phyloP scores from a whole-genome alignment of 2,888 invertebrate genomes.

The Sturmia bella region DNA sequence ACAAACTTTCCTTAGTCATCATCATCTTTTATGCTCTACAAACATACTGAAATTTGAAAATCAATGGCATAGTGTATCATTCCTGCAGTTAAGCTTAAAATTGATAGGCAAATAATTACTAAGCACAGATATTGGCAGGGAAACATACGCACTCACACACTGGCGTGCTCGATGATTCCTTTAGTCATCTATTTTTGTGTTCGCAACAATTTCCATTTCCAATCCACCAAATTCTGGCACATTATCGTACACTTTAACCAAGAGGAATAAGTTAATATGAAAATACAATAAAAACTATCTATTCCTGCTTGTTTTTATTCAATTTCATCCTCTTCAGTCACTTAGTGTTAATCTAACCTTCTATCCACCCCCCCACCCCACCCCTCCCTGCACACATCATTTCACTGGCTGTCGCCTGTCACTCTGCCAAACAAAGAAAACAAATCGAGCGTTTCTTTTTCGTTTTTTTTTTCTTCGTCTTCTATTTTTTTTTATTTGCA shows the following conservation, averaged over 20 bases:
- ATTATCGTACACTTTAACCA: constrained; percentile 40
- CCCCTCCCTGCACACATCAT: constrained; percentile 8
- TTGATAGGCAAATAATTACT: constrained; percentile 69
- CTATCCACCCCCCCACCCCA: neutral
- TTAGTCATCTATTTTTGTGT: constrained; percentile 38
- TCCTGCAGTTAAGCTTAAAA: constrained; percentile 63
- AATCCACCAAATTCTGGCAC: constrained; percentile 43
- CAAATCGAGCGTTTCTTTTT: constrained; percentile 47
- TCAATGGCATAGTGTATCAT: constrained; percentile 58
- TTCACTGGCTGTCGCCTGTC: constrained; percentile 58
- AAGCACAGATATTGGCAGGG: constrained; percentile 54
- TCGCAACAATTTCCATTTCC: constrained; percentile 13
- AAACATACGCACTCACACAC: constrained; percentile 24
- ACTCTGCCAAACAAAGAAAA: constrained; percentile 52
- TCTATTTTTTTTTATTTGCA: constrained; percentile 32
- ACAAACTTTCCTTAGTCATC: constrained; percentile 63
- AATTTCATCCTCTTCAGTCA: constrained; percentile 59
- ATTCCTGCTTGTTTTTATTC: constrained; percentile 58
- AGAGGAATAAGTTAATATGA: constrained; percentile 33
- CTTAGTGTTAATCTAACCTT: constrained; percentile 56
- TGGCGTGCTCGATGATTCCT: constrained; percentile 8
- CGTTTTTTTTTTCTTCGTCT: too few relatives aligned
- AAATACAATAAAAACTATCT: constrained; percentile 43
- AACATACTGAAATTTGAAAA: constrained; percentile 65
- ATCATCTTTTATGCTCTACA: constrained; percentile 68